Evolutionary conservation across 2,888 invertebrate genomes (phyloP), one percentile per base, ranked within the genome.

Genomic region (Macrosoma leucophasiata): DNA sequence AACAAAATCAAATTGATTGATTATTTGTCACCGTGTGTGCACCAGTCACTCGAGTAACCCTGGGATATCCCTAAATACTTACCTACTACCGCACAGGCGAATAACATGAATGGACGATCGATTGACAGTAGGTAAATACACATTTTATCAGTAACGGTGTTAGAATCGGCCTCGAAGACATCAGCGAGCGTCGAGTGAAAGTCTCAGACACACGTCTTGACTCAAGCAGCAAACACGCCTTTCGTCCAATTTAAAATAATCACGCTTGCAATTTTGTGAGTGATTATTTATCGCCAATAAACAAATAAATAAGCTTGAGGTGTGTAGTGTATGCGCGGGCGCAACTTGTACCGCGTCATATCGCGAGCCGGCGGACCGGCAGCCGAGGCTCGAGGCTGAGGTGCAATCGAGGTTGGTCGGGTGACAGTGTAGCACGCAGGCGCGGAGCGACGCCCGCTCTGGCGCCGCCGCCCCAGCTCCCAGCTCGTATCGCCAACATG

Each of bases 101-200:
- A 31, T 28, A 34, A 34, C 29, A 14, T 32, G 20, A 30, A 31
- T 28, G 30, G 33, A 33, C 34, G 34, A 47, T 50, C 55, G 57
- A 50, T 53, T 49, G 58, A 53, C 61, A 60, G 58, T 60, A 41
- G 43, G 59, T 62, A 62, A 70, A 65, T 58, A 66, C 55, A 61
- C 47, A 59, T 57, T 61, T 64, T 75, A 78, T 76, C 76, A 69
- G 63, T 70, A 78, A 72, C 76, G 72, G 76, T 74, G 71, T 61
- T 59, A 61, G 64, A 68, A 68, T 71, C 69, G 74, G 73, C 74
- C 71, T 60, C 64, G 52, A 43, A 62, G 68, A 58, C 68, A 65
- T 59, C 61, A 59, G 49, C 63, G 55, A 62, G 59, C 61, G 66
- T 47, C 62, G 51, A 68, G 79, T 81, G 82, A 84, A 82, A 84